Conservation (phyloP, 2,888 invertebrate species). For the Zygogramma bicolorata region DNA sequence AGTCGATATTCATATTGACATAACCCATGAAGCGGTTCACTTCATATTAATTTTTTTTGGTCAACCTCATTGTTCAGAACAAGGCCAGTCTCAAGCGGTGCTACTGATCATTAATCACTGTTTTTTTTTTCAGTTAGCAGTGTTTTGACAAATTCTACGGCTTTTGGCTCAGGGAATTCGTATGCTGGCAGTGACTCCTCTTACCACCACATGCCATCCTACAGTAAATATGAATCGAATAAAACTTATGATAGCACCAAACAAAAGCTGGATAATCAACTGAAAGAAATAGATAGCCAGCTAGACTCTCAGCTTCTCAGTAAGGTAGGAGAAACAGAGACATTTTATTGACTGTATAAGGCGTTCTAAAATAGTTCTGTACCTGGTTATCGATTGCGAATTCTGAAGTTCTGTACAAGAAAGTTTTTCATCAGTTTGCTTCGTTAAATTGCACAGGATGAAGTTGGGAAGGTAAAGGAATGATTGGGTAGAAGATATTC, state of each 20-base stretch:
- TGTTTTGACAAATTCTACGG: conserved; percentile 71
- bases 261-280: conserved; percentile 82
- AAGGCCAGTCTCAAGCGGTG: too few species aligned
- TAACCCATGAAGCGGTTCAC: too few species aligned
- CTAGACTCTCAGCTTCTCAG: conserved; percentile 78
- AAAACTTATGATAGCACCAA: conserved; percentile 78
- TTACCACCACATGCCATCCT: conserved; percentile 67
- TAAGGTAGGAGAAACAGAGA: conserved; percentile 68
- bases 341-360: conserved; percentile 62
- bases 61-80: too few species aligned
- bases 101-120: too few species aligned
- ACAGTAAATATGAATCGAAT: conserved; percentile 68
- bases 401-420: too few species aligned
- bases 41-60: too few species aligned
- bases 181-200: conserved; percentile 71
- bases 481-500: not conserved
- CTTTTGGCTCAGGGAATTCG: conserved; percentile 71
- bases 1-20: too few species aligned
- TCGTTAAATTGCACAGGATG: not conserved
- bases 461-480: too few species aligned
- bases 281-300: conserved; percentile 86
- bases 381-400: not conserved
- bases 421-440: not conserved
- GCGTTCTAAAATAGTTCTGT: conserved; percentile 17
- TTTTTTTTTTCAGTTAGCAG: conserved; percentile 68